phyloP scores from a whole-genome alignment of 2,888 invertebrate genomes.

The Gastrophysa polygoni region DNA sequence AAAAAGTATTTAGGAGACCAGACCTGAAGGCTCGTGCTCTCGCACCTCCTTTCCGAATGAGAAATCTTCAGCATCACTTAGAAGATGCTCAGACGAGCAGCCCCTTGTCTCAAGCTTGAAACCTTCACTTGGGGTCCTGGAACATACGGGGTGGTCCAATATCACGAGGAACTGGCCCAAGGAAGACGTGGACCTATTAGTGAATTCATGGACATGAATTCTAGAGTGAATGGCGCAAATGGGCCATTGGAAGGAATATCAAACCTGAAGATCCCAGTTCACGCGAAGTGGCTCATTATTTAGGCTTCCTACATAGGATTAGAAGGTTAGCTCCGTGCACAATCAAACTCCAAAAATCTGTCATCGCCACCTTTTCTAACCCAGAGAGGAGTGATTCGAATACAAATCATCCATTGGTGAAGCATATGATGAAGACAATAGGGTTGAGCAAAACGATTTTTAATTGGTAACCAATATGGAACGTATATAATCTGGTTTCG shows the following conservation, averaged over 20 bases:
- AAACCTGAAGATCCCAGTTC: slow-evolving; percentile 7
- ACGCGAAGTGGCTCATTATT: slow-evolving; percentile 12
- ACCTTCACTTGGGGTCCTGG: slow-evolving; percentile 42
- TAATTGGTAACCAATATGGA: slow-evolving; percentile 12
- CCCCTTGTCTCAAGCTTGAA: slow-evolving; percentile 32
- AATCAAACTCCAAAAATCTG: slow-evolving; percentile 25
- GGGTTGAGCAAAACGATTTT: slow-evolving; percentile 1
- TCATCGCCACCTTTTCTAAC: slow-evolving; percentile 18
- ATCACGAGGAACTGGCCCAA: slow-evolving; percentile 31
- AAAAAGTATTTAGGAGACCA: slow-evolving; percentile 44
- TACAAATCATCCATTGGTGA: slow-evolving; percentile 17
- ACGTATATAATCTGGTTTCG: slow-evolving; percentile 1
- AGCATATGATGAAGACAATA: slow-evolving; percentile 15
- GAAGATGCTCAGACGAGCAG: slow-evolving; percentile 24
- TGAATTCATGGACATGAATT: slow-evolving; percentile 25
- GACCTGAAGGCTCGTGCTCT: slow-evolving; percentile 47
- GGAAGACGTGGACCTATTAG: slow-evolving; percentile 26
- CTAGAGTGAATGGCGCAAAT: slow-evolving; percentile 20
- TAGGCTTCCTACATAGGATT: slow-evolving; percentile 13
- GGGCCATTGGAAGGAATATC: slow-evolving; percentile 7
- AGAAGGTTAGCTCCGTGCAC: slow-evolving; percentile 12
- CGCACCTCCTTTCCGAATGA: slow-evolving; percentile 27
- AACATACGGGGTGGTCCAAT: slow-evolving; percentile 40
- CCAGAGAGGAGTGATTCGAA: slow-evolving; percentile 10
- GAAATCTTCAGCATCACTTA: slow-evolving; percentile 32